Base-by-base conservation (phyloP, 2,113 vertebrate genomes). In the Hypocryptadius cinnamomeus region DNA sequence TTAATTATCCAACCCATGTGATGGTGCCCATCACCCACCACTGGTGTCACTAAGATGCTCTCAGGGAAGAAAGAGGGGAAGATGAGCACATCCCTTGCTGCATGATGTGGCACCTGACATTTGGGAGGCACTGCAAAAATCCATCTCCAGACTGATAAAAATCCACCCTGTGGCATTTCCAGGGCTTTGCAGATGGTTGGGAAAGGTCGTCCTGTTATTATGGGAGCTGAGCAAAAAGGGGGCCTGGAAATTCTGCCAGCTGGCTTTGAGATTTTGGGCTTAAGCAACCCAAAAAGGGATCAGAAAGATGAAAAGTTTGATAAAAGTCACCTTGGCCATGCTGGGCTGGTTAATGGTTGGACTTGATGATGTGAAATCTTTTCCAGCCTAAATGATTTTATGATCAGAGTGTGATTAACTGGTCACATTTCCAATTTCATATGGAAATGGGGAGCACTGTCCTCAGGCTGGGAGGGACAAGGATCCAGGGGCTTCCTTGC, bases 181-280 rank as follows among this genome's bases (percentile, higher is more conserved):
- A 60, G 68, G 21, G 42, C 45, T 74, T 39, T 87, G 87, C 94
- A 94, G 90, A 71, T 79, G 65, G 73, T 11, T 64, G 57, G 74
- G 85, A 95, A 95, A 96, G 92, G 92, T 90, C 21, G 0, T 23
- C 15, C 59, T 47, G 37, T 81, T 59, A 27, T 76, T 54, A 17
- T 17, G 82, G 57, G 85, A 94, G 45, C 74, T 25, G 48, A 74
- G 73, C 2, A 6, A 72, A 65, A 56, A 65, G 22, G 28, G 39
- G 33, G 44, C 19, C 19, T 4, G 6, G 60, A 37, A 65, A 11
- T 20, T 63, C 83, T 39, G 76, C 63, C 79, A 86, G 80, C 27
- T 31, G 3, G 51, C 1, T 0, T 5, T 23, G 59, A 87, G 61
- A 54, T 57, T n/a, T 65, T 7, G 60, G 74, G 74, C 42, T 48